Base-by-base conservation (phyloP, 2,113 vertebrate species). In the Rhodinocichla rosea region DNA sequence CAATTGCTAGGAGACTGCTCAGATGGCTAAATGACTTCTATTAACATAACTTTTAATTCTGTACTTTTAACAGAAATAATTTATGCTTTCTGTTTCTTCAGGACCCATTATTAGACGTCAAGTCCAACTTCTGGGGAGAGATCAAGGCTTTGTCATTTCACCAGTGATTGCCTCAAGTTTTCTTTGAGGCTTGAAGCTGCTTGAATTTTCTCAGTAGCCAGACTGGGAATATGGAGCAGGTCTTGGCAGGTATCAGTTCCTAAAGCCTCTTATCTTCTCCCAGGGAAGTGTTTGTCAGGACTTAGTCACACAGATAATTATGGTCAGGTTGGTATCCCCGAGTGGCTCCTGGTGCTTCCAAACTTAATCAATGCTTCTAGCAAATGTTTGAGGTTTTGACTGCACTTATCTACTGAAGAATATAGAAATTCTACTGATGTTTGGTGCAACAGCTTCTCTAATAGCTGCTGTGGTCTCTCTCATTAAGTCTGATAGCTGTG, bases 41-140 rank as follows among this genome's bases (percentile, higher is more conserved):
- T 95, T 93, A 97, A 83, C 55, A 83, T 70, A 88, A 88, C 68
- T 95, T 95, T 94, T 81, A 70, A 83, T 95, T 94, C 64, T 70
- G 30, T 70, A 33, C 83, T 95, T 96, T 74, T 39, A 88, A 74
- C 35, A 83, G 55, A 89, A 88, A 70, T 78, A 83, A 90, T 52
- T 88, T 63, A 77, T 60, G 44, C 73, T 88, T 70, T 8, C 2
- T 70, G 4, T 77, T 88, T 93, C 71, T 93, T 84, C 69, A 56
- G 73, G 71, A 92, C 19, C 19, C 19, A 15, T 57, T 77, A 74
- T 78, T 89, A 55, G 59, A 28, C 77, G 94, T 95, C 37, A 86
- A 90, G 59, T 49, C 64, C 22, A 83, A 0, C 55, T 94, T 94
- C 35, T 83, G 18, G 49, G 63, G 35, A 45, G 30, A 93, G 19